Evolutionary conservation across 1,140 invertebrate genomes (phyloP).

Genomic region (Trissolcus basalis): DNA sequence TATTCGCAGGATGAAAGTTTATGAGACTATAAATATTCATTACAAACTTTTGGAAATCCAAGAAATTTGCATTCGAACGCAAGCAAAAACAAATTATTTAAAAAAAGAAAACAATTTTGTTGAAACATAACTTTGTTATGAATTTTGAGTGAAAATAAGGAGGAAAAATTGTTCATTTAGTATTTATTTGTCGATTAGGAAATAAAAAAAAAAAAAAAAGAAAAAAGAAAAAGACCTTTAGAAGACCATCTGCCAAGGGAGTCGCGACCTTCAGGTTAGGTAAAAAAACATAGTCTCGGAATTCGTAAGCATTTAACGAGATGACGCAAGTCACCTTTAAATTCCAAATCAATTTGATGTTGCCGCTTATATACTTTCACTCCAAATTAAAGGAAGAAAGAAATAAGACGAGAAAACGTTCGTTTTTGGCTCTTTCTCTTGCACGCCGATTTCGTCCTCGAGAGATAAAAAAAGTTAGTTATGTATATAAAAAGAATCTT

Average conservation of each 20-base stretch:
- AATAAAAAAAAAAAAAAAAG: too few species aligned
- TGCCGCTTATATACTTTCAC: conserved; percentile 52
- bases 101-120: too few species aligned
- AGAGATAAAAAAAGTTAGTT: conserved; percentile 23
- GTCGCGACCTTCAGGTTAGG: conserved; percentile 44
- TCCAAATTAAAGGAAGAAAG: conserved; percentile 59
- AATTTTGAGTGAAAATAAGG: too few species aligned
- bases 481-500: conserved; percentile 19
- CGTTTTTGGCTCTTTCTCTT: conserved; percentile 41
- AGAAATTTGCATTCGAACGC: not conserved
- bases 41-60: not conserved
- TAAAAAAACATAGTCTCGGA: conserved; percentile 56
- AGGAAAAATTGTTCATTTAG: too few species aligned
- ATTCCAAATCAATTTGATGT: conserved; percentile 55
- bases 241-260: conserved; percentile 44
- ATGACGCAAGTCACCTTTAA: conserved; percentile 53
- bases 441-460: conserved; percentile 39
- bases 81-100: too few species aligned
- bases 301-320: conserved; percentile 50
- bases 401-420: conserved; percentile 30
- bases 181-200: too few species aligned
- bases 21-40: conserved; percentile 16
- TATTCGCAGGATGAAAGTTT: conserved; percentile 21
- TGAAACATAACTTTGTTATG: too few species aligned
- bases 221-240: too few species aligned